Conservation (phyloP, 2,113 vertebrate genomes). For the Sula dactylatra region DNA sequence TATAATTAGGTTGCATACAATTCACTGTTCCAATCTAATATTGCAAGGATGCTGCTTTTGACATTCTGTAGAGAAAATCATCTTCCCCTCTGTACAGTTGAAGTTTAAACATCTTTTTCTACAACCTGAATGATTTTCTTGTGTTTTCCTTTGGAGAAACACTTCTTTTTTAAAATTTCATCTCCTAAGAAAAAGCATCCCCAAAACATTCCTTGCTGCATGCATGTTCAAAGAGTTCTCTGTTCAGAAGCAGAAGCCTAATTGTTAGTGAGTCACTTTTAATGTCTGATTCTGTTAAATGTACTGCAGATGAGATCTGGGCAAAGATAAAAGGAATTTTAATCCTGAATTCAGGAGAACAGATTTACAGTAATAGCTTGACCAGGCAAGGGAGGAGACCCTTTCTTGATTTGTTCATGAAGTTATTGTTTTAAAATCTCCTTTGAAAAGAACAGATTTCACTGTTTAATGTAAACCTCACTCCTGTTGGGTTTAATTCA, state of each 20-base stretch:
- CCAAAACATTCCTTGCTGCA: neutral
- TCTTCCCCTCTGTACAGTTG: neutral
- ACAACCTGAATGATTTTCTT: neutral
- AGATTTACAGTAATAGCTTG: neutral
- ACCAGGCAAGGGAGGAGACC: neutral
- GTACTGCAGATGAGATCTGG: neutral
- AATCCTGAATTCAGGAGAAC: neutral
- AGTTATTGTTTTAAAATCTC: slow-evolving; percentile 18
- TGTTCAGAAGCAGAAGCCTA: neutral
- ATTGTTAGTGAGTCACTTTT: slow-evolving; percentile 10
- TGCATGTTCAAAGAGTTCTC: neutral
- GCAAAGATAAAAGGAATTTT: slow-evolving; percentile 8
- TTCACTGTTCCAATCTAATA: slow-evolving; percentile 40
- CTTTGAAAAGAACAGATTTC: slow-evolving; percentile 12
- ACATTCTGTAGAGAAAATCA: neutral
- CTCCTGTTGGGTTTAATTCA: neutral
- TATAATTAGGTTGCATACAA: slow-evolving; percentile 32
- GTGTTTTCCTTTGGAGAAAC: neutral
- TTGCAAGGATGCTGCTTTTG: neutral
- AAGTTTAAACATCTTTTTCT: neutral
- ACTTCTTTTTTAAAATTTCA: neutral
- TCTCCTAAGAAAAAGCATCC: neutral
- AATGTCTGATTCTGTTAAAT: slow-evolving; percentile 39
- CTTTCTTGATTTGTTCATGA: neutral
- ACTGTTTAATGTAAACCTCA: neutral